Evolutionary conservation across 2,113 vertebrate genomes (phyloP), one percentile per base, ranked within the genome.

Genomic region (Crotophaga sulcirostris): DNA sequence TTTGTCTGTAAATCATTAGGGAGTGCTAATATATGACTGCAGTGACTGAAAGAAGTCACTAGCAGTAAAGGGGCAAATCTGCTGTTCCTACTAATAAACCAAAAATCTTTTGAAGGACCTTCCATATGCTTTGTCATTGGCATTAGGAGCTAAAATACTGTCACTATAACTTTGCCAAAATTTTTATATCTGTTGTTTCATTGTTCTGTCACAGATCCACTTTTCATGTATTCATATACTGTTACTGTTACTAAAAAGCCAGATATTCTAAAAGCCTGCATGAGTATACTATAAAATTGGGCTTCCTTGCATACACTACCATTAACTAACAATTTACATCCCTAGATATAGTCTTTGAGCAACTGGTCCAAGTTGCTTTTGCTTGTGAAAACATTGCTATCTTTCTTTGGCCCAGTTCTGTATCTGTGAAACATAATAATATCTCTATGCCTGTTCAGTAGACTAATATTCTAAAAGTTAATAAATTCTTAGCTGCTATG

Each of bases 341-440:
- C 4, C 3, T n/a, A 49, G 9, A 25, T 25, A 18, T 2, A 10
- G 8, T 47, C 44, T 45, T 69, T 66, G 11, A 49, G 51, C 3
- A 56, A 64, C 17, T n/a, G 16, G 16, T 21, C 7, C 11, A 59
- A 38, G 5, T 31, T 40, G 24, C 18, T 49, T 76, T 52, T 60
- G 6, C 31, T 49, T 44, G 5, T 38, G 38, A 21, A 55, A 81
- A 38, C 0, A 0, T 59, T 77, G 16, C 7, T 11, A 44, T 38
- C 49, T 64, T 73, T 63, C 19, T 64, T n/a, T 55, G 55, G 11
- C 5, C 13, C 9, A 2, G 3, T 49, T 26, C 19, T 31, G 24
- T 62, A 29, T 26, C 34, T 40, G 47, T 34, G 33, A 56, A 51
- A 51, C 6, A 20, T 28, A 49, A 76, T 29, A 25, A 60, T 5